A percentile compares a stretch with the other conserved stretches of the same genome.
Conservation (phyloP, 1,140 invertebrate species). For the Ceratosolen fusciceps region DNA sequence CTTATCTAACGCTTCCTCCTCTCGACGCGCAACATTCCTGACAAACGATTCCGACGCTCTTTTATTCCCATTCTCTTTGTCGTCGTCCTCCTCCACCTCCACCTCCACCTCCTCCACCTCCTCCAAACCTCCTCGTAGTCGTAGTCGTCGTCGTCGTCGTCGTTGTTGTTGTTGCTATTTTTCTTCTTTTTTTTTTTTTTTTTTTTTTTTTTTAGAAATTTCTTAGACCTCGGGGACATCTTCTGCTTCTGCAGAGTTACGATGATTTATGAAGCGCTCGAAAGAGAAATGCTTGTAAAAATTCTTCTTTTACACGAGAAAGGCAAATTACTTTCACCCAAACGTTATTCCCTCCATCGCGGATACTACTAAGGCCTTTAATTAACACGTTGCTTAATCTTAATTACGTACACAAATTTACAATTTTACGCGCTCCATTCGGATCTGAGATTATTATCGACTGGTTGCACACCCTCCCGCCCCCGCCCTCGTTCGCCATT, state of each 20-base stretch:
- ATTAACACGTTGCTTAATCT: not conserved
- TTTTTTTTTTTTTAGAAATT: not conserved
- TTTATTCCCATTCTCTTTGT: no score
- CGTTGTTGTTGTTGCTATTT: no score
- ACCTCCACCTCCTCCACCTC: no score
- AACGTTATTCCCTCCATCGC: not conserved
- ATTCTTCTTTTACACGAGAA: slow-evolving; percentile 12
- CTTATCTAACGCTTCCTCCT: not conserved
- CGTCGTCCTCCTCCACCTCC: no score
- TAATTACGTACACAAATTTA: not conserved
- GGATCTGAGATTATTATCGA: no score
- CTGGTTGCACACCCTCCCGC: no score
- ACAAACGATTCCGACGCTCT: not conserved
- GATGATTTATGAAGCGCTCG: slow-evolving; percentile 14
- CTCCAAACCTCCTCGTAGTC: no score
- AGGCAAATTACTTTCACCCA: slow-evolving; percentile 29
- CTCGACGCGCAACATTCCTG: not conserved
- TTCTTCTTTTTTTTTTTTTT: no score
- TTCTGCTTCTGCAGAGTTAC: not conserved
- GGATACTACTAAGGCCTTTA: not conserved
- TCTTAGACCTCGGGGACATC: not conserved
- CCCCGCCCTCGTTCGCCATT: no score
- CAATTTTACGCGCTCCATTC: no score
- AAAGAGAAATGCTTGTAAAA: slow-evolving; percentile 23
- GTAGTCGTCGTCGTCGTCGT: no score